A percentile compares a stretch with the other conserved stretches of the same genome.
phyloP scores from a whole-genome alignment of 1,140 invertebrate species.

The Drosophila busckii region DNA sequence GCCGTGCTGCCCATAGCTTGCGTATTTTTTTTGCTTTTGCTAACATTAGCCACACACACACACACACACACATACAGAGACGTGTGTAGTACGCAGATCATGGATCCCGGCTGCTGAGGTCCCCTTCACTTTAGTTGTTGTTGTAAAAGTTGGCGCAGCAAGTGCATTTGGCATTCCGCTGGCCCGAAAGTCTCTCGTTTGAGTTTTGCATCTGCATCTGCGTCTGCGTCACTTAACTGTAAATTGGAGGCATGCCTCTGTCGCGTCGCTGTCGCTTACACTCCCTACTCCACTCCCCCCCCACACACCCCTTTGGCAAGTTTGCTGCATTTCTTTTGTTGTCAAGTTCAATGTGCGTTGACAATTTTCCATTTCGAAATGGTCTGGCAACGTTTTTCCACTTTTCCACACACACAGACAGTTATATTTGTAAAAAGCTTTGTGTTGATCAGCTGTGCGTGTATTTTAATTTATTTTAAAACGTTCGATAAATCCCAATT shows the following conservation, averaged over 20 bases:
- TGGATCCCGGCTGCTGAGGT: conserved; percentile 38
- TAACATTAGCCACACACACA: conserved; percentile 56
- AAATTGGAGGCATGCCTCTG: conserved; percentile 40
- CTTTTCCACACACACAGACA: conserved; percentile 15
- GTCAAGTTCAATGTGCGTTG: conserved; percentile 76
- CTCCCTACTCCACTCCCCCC: neutral
- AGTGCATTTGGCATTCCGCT: conserved; percentile 71
- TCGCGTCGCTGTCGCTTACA: conserved; percentile 52
- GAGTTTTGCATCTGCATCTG: conserved; percentile 63
- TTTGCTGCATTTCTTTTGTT: conserved; percentile 43
- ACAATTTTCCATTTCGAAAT: conserved; percentile 71
- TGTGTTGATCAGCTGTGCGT: conserved; percentile 66
- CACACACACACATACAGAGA: conserved; percentile 32
- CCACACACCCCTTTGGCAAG: neutral
- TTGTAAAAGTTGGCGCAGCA: conserved; percentile 66
- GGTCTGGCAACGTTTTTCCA: conserved; percentile 52
- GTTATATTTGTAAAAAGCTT: conserved; percentile 23
- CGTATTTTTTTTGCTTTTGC: conserved; percentile 24
- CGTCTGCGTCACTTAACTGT: too few relatives aligned
- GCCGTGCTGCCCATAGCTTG: conserved; percentile 32
- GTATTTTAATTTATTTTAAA: conserved; percentile 71
- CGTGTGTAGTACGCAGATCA: conserved; percentile 13
- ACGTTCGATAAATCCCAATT: conserved; percentile 34
- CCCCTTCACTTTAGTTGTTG: conserved; percentile 72
- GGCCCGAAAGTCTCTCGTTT: conserved; percentile 67